Evolutionary conservation across 2,888 invertebrate genomes (phyloP), one percentile per base, ranked within the genome.

Genomic region (Microplitis manilae): DNA sequence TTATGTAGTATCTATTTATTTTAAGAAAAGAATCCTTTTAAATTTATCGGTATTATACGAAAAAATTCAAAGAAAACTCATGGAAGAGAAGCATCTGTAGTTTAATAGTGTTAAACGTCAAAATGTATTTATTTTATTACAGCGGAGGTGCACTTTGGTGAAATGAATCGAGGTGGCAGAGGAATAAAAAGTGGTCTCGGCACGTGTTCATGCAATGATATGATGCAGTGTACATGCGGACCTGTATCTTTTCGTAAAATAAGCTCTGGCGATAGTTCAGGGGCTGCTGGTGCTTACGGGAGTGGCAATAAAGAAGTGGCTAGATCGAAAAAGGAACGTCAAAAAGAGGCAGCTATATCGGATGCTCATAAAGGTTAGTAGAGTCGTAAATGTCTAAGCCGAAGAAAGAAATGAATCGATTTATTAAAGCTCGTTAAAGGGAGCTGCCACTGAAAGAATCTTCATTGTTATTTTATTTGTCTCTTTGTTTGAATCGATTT

Each of bases 121-220:
- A 40, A 50, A 15, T 13, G 50, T 50, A 50, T 50, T 50, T 71
- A 70, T 39, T 15, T 40, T 68, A 69, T 83, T 84, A 68, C 85
- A 91, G 91, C 86, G 72, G 88, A 89, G 68, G 86, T 87, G 41
- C 83, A 84, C 38, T 90, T 91, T 79, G 90, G 89, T 6, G 86
- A 89, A 80, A 82, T 87, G 82, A 91, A 91, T 84, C 87, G 84
- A 76, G 89, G 89, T 6, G 90, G 89, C 1, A 86, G 90, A 13
- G 92, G 93, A 2, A 91, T 93, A 74, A 89, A 90, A 13, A 86
- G 86, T 72, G 92, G 91, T 1, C 82, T 87, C 41, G 92, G 92
- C 0, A 89, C 91, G 30, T 92, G 92, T 81, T 88, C 88, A 9
- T 93, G 93, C 84, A 88, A 90, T 79, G 86, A 89, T 40, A 77